Evolutionary conservation across 2,797 vertebrate species (phyloP).

Genomic region (Scolopax rusticola): DNA sequence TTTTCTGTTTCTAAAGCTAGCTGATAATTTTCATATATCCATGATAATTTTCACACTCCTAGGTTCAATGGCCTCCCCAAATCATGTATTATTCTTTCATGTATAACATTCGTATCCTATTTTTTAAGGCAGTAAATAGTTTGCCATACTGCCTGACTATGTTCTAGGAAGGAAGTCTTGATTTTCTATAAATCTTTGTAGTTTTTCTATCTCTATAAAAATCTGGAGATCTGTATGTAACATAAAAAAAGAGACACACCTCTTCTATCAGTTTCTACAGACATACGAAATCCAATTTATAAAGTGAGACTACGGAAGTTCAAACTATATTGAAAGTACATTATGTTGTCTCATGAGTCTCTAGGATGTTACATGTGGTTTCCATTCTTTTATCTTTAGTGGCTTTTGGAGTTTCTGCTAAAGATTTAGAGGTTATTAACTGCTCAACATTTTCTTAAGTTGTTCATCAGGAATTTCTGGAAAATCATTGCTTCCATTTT

Average conservation of each 20-base stretch:
- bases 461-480: not conserved
- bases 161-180: not conserved
- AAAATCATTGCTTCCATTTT: not conserved
- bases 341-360: not conserved
- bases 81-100: not conserved
- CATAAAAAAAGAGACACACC: not conserved
- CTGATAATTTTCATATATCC: not conserved
- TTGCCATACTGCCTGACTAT: not conserved
- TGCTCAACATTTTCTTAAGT: not conserved
- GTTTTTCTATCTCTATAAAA: not conserved
- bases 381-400: constrained; percentile 9
- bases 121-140: not conserved
- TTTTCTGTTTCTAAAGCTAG: not conserved
- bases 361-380: not conserved
- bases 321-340: not conserved
- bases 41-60: not conserved
- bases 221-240: not conserved
- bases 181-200: not conserved
- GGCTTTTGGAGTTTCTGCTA: constrained; percentile 15
- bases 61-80: not conserved
- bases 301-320: not conserved
- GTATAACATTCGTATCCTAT: not conserved
- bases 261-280: not conserved
- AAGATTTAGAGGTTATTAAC: not conserved
- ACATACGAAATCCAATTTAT: not conserved